These are phyloP conservation scores for Platyrinchus mystaceus DNA, from an alignment of 2,797 vertebrate genomes.

Conservation along the genomic window DNA sequence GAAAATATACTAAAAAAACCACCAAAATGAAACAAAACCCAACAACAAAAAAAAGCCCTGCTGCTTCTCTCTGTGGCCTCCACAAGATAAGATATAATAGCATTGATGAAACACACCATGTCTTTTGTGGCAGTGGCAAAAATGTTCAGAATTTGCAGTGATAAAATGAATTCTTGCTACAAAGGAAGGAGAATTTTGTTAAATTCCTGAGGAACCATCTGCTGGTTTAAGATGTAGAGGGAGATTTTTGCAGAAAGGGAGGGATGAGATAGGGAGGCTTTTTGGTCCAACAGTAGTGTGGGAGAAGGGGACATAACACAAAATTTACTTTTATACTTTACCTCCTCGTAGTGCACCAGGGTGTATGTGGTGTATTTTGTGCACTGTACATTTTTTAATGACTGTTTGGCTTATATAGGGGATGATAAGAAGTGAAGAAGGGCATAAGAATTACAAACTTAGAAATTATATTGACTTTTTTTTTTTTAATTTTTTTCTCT, in stretches of 20 bases:
- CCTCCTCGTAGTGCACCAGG: neutral
- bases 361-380: neutral
- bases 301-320: neutral
- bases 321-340: neutral
- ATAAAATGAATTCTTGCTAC: neutral
- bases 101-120: neutral
- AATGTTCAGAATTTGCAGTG: neutral
- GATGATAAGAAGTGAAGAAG: neutral
- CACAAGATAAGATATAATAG: neutral
- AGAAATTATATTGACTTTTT: neutral
- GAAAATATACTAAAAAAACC: neutral
- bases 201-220: neutral
- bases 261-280: neutral
- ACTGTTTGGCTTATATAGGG: neutral
- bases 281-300: neutral
- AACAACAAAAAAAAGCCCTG: accelerated
- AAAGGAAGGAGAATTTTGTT: neutral
- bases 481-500: too few relatives aligned
- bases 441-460: neutral
- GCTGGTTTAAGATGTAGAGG: neutral
- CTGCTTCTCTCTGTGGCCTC: neutral
- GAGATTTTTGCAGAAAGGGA: neutral
- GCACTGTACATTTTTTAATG: neutral
- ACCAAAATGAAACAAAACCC: neutral
- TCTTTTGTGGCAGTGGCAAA: neutral